phyloP scores from a whole-genome alignment of 1,140 invertebrate genomes.

The Lepidotrigona ventralis region DNA sequence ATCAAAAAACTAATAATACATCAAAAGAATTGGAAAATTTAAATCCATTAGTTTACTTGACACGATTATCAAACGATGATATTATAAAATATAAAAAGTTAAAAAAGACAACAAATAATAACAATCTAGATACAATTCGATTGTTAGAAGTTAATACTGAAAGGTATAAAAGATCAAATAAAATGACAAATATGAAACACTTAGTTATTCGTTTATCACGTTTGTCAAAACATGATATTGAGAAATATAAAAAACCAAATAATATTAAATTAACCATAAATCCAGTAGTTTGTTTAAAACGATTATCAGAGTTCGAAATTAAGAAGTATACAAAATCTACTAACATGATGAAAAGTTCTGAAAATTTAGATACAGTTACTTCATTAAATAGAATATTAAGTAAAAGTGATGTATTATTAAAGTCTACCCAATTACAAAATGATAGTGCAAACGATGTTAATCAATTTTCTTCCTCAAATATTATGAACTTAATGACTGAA shows the following conservation, averaged over 20 bases:
- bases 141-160: not conserved
- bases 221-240: not conserved
- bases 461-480: not conserved
- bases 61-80: not conserved
- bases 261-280: not conserved
- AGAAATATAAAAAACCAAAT: not conserved
- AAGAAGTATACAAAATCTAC: not conserved
- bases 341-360: not conserved
- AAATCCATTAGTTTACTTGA: not conserved
- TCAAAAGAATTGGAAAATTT: not conserved
- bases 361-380: not conserved
- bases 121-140: not conserved
- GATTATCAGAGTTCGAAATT: not conserved
- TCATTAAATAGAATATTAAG: not conserved
- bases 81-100: not conserved
- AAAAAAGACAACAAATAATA: not conserved
- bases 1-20: not conserved
- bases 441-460: too few relatives aligned
- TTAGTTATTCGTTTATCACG: not conserved
- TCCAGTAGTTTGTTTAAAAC: conserved; percentile 2
- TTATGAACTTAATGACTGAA: conserved; percentile 10
- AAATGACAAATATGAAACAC: not conserved
- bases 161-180: not conserved
- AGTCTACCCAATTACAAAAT: not conserved
- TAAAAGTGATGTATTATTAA: not conserved